A percentile compares a stretch with the other conserved stretches of the same genome.
Evolutionary conservation across 2,797 vertebrate genomes (phyloP).

Genomic region (Catostomus latipinnis): DNA sequence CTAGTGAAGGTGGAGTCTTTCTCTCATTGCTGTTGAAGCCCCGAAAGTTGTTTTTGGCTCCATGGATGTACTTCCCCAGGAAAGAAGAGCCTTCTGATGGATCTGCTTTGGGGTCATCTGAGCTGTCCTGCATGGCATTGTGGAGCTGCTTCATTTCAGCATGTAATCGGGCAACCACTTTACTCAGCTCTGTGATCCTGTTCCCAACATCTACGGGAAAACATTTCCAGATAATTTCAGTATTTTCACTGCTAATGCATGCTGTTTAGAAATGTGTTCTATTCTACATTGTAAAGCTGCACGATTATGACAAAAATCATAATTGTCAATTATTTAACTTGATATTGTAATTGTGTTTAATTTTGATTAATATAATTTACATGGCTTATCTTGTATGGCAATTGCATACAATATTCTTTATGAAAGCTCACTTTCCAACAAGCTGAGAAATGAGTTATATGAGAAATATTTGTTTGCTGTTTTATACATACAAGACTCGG

Average conservation of each 20-base stretch:
- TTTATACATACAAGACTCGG: too few species aligned
- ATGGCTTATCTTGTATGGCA: too few species aligned
- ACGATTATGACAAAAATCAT: too few species aligned
- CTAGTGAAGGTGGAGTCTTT: constrained; percentile 55
- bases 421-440: too few species aligned
- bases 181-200: constrained; percentile 87
- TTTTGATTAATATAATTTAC: too few species aligned
- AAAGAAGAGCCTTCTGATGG: constrained; percentile 70
- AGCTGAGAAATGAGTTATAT: too few species aligned
- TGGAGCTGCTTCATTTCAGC: constrained; percentile 79
- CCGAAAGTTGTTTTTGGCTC: constrained; percentile 86
- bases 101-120: constrained; percentile 23
- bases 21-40: constrained; percentile 74
- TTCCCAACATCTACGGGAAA: constrained; percentile 83
- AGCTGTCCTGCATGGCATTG: constrained; percentile 61
- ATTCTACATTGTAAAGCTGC: not conserved
- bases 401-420: too few species aligned
- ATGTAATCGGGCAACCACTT: constrained; percentile 82
- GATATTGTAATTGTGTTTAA: too few species aligned
- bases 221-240: constrained; percentile 10
- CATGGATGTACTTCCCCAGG: constrained; percentile 83
- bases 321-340: too few species aligned
- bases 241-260: not conserved
- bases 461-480: too few species aligned
- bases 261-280: not conserved